Conservation (phyloP, 2,797 vertebrate genomes). For the Gadopsis marmoratus region DNA sequence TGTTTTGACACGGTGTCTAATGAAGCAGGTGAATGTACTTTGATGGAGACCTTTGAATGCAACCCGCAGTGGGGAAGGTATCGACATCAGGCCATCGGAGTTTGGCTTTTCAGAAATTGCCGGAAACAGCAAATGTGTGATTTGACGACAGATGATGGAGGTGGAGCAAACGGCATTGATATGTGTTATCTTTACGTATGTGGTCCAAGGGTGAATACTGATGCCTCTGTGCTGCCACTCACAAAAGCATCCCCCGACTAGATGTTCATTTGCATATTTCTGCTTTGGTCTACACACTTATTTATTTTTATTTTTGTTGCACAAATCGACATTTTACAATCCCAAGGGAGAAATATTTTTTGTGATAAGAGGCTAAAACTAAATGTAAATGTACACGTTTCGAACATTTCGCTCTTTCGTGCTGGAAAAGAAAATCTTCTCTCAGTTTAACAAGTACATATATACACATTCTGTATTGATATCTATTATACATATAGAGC, state of each 20-base stretch:
- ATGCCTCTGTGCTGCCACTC: constrained; percentile 58
- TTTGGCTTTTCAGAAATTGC: constrained; percentile 20
- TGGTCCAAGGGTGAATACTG: constrained; percentile 28
- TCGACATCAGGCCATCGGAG: not conserved
- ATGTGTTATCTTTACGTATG: constrained; percentile 18
- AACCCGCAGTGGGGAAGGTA: no score
- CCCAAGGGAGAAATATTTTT: constrained; percentile 19
- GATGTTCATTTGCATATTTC: constrained; percentile 51
- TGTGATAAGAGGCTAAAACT: constrained; percentile 30
- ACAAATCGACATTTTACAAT: constrained; percentile 27
- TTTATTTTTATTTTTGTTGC: constrained; percentile 10
- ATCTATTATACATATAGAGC: not conserved
- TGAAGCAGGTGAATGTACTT: constrained; percentile 56
- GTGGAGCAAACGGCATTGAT: constrained; percentile 11
- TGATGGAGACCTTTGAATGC: constrained; percentile 40
- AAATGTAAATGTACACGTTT: constrained; percentile 23
- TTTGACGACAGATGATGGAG: constrained; percentile 38
- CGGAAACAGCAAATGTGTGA: constrained; percentile 34
- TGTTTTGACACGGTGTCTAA: constrained; percentile 65
- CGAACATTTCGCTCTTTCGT: not conserved
- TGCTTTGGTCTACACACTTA: constrained; percentile 25
- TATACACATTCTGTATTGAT: not conserved
- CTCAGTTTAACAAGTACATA: not conserved
- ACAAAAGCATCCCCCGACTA: constrained; percentile 26
- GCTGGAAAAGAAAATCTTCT: not conserved